These are phyloP conservation scores for Falco punctatus DNA, from an alignment of 2,113 vertebrate species.

Conservation along the genomic window DNA sequence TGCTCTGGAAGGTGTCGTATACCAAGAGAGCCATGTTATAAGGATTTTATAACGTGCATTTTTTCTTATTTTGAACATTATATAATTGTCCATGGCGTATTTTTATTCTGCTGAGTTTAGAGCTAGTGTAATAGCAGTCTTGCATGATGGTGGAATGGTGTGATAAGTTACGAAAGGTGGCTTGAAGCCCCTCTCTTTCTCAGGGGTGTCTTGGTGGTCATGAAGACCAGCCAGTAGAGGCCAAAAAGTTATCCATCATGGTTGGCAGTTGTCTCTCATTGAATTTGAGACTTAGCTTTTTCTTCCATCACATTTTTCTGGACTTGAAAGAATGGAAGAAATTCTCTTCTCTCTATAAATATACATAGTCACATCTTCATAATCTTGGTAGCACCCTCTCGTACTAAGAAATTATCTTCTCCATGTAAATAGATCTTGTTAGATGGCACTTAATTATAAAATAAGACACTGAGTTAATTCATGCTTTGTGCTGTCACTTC, in stretches of 20 bases:
- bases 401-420: not conserved
- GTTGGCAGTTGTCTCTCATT: not conserved
- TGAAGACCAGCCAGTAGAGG: not conserved
- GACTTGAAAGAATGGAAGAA: not conserved
- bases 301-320: not conserved
- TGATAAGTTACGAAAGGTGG: not conserved
- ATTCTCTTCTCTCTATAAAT: not conserved
- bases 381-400: not conserved
- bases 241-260: not conserved
- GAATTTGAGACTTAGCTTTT: not conserved
- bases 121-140: not conserved
- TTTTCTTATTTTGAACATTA: not conserved
- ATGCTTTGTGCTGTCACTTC: not conserved
- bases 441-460: slow-evolving; percentile 7
- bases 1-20: slow-evolving; percentile 34
- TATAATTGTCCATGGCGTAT: not conserved
- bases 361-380: not conserved
- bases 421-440: not conserved
- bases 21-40: not conserved
- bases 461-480: not conserved
- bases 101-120: not conserved
- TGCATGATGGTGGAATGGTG: not conserved
- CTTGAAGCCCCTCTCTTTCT: not conserved
- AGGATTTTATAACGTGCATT: not conserved
- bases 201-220: not conserved